phyloP scores from a whole-genome alignment of 2,113 vertebrate species.

The Corythaixoides concolor region DNA sequence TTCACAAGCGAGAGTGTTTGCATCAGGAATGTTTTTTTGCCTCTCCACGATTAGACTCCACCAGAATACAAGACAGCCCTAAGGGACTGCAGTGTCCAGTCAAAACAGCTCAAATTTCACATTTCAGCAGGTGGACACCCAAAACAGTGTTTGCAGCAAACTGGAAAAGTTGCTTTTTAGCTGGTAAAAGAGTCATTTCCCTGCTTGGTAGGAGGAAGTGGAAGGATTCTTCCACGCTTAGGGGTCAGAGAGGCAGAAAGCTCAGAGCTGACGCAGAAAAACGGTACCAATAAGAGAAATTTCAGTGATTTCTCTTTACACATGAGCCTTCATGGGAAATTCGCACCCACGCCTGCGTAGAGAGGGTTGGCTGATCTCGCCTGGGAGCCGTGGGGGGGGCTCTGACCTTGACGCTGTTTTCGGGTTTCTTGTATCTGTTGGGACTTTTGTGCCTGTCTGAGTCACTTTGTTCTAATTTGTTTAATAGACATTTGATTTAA shows the following conservation, averaged over 20 bases:
- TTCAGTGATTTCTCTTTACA: background rate
- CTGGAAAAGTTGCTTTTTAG: background rate
- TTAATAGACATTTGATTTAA: background rate
- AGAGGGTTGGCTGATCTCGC: background rate
- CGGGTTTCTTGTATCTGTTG: background rate
- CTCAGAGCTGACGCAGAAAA: background rate
- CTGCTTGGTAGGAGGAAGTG: background rate
- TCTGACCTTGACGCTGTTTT: background rate
- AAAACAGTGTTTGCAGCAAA: background rate
- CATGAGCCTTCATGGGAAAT: background rate
- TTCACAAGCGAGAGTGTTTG: background rate
- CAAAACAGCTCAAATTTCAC: slow-evolving; percentile 49
- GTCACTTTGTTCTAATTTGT: background rate
- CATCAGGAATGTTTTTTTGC: background rate
- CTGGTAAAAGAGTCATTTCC: background rate
- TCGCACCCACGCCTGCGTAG: background rate
- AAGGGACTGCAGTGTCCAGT: slow-evolving; percentile 16
- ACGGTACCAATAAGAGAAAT: background rate
- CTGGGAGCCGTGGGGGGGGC: background rate
- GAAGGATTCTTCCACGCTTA: background rate
- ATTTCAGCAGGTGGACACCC: background rate
- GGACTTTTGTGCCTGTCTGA: background rate
- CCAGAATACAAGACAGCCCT: background rate
- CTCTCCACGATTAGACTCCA: background rate
- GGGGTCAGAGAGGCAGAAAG: background rate